Evolutionary conservation across 2,888 invertebrate species (phyloP), one percentile per base, ranked within the genome.

Genomic region (Eledona agricola): DNA sequence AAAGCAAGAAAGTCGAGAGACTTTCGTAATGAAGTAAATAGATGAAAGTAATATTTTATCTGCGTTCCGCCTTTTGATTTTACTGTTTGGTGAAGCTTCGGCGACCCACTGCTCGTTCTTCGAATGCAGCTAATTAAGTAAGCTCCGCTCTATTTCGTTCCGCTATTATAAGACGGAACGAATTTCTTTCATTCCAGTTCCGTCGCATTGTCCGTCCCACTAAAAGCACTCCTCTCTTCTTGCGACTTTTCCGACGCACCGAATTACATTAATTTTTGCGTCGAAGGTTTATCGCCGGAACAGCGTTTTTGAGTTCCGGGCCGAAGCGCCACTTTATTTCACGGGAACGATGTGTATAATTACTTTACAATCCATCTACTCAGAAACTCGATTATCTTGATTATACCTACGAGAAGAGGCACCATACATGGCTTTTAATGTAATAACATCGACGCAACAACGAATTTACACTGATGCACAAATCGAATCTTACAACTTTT

Each of bases 311-410:
- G n/a, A n/a, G n/a, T n/a, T n/a, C n/a, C n/a, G n/a, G n/a, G n/a
- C n/a, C n/a, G n/a, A n/a, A n/a, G n/a, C 10, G 17, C 6, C n/a
- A 32, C 4, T 15, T 15, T 7, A n/a, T 35, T 35, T 12, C 35
- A n/a, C 35, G 6, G n/a, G n/a, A n/a, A n/a, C 4, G 35, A 4
- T 22, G 35, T 20, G 9, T 35, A 35, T 22, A 35, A 35, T 35
- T 35, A 22, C 19, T 13, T 35, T 35, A 35, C 11, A 35, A 35
- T 35, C 35, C 20, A 35, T 35, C 35, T 35, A 35, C 7, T 35
- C 25, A 10, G 10, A 13, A 37, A 37, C 25, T 25, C 25, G 37
- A 37, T 37, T 37, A 25, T 37, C 25, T 37, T 25, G 40, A 40
- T 28, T 26, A 40, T 40, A 26, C 2, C 11, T 17, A 9, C 5